Percentiles rank a stretch among this genome's conserved stretches.
Conservation (phyloP, 2,797 vertebrate species). For the Catharus ustulatus region DNA sequence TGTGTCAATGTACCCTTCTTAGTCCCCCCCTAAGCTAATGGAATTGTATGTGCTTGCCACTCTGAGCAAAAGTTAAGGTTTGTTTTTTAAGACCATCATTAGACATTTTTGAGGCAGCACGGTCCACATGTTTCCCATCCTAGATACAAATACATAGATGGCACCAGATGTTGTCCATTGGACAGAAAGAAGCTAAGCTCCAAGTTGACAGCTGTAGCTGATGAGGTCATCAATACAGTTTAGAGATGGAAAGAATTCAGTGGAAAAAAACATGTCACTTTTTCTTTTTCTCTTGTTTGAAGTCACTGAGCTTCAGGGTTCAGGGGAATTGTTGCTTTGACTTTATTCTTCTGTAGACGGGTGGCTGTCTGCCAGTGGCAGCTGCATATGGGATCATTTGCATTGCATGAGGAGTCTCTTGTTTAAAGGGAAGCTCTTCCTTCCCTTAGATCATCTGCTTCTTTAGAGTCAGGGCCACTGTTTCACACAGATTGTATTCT, state of each 20-base stretch:
- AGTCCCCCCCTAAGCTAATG: background rate
- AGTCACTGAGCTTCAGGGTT: constrained; percentile 80
- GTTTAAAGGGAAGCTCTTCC: constrained; percentile 80
- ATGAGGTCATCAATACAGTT: constrained; percentile 76
- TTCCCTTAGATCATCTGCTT: constrained; percentile 80
- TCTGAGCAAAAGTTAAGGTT: background rate
- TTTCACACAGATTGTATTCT: constrained; percentile 76
- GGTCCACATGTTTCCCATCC: constrained; percentile 50
- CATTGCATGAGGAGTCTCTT: constrained; percentile 77
- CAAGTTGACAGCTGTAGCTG: constrained; percentile 70
- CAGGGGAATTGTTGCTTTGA: constrained; percentile 77
- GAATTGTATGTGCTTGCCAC: background rate
- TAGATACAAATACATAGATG: constrained; percentile 35
- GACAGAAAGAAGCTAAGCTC: constrained; percentile 7
- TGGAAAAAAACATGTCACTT: constrained; percentile 71
- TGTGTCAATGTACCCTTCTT: background rate
- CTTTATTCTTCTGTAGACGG: constrained; percentile 79
- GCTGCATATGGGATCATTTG: constrained; percentile 82
- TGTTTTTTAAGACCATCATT: background rate
- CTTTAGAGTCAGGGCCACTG: constrained; percentile 77
- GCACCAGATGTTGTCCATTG: constrained; percentile 64
- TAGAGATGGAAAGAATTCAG: constrained; percentile 69
- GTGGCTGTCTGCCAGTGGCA: constrained; percentile 83
- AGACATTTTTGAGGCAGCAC: background rate
- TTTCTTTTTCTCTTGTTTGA: constrained; percentile 77